Evolutionary conservation across 92 coral and sea anemone genomes (phyloP).

Genomic region (Parazoanthus darwini): DNA sequence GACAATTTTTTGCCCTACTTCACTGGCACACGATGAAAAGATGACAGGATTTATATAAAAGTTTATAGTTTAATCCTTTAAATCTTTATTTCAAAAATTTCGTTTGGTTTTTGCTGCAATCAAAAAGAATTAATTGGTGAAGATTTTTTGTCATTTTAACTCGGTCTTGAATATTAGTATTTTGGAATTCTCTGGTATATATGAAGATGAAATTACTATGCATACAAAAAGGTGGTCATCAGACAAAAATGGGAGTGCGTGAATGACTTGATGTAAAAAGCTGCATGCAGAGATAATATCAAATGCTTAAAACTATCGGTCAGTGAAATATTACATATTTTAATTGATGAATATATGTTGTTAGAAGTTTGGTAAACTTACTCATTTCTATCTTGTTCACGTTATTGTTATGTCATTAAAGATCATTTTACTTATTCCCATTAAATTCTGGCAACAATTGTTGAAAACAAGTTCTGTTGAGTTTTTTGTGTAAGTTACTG

Average conservation of each 20-base stretch:
- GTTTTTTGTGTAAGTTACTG: neutral
- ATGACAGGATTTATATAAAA: neutral
- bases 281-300: neutral
- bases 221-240: neutral
- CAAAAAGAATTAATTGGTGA: too few species aligned
- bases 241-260: neutral
- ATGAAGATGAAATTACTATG: neutral
- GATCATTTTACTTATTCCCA: neutral
- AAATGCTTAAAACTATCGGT: neutral
- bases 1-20: neutral
- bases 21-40: neutral
- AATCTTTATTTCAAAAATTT: too few species aligned
- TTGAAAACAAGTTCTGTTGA: neutral
- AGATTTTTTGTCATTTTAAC: too few species aligned
- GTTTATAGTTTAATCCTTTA: too few species aligned
- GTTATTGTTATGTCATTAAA: neutral
- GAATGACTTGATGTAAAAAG: neutral
- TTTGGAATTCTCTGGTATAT: neutral
- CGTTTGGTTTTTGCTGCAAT: neutral
- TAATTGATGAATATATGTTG: neutral
- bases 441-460: neutral
- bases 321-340: neutral
- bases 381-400: neutral
- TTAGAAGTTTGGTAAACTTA: neutral
- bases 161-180: neutral